Evolutionary conservation across 2,113 vertebrate species (phyloP).

Genomic region (Myotis davidii): DNA sequence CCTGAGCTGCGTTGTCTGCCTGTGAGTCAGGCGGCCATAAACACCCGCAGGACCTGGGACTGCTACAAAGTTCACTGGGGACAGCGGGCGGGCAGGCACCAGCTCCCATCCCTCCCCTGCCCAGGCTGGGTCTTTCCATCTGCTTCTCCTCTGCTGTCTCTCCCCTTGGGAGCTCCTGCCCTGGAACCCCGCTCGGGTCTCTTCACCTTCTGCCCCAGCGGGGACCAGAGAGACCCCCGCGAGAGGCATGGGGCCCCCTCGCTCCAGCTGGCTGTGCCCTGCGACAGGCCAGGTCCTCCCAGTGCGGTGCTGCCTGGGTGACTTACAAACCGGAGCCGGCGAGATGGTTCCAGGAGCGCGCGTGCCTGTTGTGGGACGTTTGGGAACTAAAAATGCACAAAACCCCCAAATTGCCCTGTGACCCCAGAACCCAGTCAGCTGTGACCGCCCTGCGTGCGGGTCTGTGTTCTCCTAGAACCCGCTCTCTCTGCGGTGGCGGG

Average conservation of each 20-base stretch:
- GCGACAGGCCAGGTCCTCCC: not conserved
- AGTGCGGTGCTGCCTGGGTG: fast-evolving
- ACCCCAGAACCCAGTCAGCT: not conserved
- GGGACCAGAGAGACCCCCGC: not conserved
- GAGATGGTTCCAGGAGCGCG: not conserved
- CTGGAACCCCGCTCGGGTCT: too few relatives aligned
- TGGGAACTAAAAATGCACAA: not conserved
- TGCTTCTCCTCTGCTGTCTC: not conserved
- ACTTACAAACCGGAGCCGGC: too few relatives aligned
- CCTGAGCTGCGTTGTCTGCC: not conserved
- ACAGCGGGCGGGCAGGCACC: fast-evolving
- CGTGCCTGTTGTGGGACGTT: not conserved
- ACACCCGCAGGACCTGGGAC: not conserved
- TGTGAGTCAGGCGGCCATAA: slow-evolving; percentile 59
- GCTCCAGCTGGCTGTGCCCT: not conserved
- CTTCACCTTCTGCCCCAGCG: not conserved
- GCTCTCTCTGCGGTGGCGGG: too few relatives aligned
- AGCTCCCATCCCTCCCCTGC: not conserved
- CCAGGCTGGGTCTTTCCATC: not conserved
- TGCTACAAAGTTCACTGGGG: not conserved
- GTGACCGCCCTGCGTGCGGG: not conserved
- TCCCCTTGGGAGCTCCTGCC: not conserved
- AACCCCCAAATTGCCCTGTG: not conserved
- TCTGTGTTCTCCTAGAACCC: not conserved
- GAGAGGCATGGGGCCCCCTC: too few relatives aligned